Evolutionary conservation across 1,140 invertebrate species (phyloP).

Genomic region (Drosophila santomea): DNA sequence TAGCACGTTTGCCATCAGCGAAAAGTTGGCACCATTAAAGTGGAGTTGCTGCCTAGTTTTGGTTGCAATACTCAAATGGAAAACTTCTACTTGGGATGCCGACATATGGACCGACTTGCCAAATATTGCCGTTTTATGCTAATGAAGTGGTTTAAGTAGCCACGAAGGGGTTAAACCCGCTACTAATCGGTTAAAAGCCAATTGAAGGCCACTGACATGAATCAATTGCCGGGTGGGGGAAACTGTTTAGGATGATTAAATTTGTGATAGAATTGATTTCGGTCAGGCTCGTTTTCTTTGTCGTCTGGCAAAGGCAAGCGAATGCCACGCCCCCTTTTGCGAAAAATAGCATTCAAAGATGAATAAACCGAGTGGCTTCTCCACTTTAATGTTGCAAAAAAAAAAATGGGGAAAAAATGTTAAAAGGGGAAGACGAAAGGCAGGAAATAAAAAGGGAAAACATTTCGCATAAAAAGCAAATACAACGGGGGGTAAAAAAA

Average conservation of each 20-base stretch:
- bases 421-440: conserved; percentile 8
- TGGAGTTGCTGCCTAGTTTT: conserved; percentile 13
- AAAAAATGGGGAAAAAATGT: conserved; percentile 16
- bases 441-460: conserved; percentile 33
- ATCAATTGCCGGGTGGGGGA: conserved; percentile 57
- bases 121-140: conserved; percentile 74
- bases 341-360: conserved; percentile 24
- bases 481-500: conserved; percentile 45
- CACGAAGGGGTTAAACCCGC: conserved; percentile 47
- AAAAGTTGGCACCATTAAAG: background rate
- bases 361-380: conserved; percentile 32
- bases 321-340: background rate
- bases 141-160: conserved; percentile 60
- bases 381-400: conserved; percentile 60
- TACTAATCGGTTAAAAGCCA: conserved; percentile 76
- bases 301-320: conserved; percentile 2
- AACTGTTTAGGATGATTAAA: conserved; percentile 80
- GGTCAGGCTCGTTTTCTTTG: conserved; percentile 25
- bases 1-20: background rate
- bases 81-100: background rate
- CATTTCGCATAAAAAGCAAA: conserved; percentile 73
- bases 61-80: conserved; percentile 13
- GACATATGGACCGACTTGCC: conserved; percentile 54
- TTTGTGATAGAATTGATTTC: conserved; percentile 79
- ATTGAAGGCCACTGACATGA: conserved; percentile 79